Evolutionary conservation across 2,113 vertebrate genomes (phyloP).

Genomic region (Phyllostomus discolor): DNA sequence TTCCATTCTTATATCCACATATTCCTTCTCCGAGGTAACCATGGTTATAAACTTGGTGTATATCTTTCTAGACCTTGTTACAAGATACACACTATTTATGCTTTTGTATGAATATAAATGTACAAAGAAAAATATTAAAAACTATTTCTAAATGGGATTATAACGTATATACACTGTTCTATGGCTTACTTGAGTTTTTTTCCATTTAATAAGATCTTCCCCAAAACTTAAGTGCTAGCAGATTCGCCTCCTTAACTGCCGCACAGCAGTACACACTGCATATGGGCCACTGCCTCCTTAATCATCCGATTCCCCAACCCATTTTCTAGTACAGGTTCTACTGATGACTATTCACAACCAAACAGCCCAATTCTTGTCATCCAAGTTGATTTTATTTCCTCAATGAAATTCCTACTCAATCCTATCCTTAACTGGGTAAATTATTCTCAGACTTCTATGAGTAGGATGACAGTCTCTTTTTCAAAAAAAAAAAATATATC

Average conservation of each 20-base stretch:
- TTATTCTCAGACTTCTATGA: neutral
- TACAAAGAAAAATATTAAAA: neutral
- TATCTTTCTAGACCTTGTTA: neutral
- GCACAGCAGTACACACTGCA: neutral
- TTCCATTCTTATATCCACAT: neutral
- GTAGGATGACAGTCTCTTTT: neutral
- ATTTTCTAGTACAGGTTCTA: neutral
- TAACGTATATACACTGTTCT: neutral
- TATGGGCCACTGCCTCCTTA: neutral
- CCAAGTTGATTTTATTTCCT: constrained; percentile 5
- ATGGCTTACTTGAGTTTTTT: neutral
- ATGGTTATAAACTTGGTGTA: neutral
- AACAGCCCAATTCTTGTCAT: neutral
- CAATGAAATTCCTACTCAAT: neutral
- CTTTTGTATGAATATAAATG: neutral
- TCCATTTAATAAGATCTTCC: neutral
- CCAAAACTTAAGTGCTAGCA: neutral
- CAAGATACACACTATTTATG: neutral
- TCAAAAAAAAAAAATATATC: neutral
- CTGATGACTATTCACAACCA: neutral
- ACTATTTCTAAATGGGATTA: neutral
- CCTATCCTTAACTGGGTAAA: neutral
- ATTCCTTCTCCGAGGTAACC: neutral
- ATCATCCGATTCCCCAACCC: neutral
- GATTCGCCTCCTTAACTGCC: neutral